phyloP scores from a whole-genome alignment of 1,140 invertebrate genomes.

The Metaphire vulgaris region DNA sequence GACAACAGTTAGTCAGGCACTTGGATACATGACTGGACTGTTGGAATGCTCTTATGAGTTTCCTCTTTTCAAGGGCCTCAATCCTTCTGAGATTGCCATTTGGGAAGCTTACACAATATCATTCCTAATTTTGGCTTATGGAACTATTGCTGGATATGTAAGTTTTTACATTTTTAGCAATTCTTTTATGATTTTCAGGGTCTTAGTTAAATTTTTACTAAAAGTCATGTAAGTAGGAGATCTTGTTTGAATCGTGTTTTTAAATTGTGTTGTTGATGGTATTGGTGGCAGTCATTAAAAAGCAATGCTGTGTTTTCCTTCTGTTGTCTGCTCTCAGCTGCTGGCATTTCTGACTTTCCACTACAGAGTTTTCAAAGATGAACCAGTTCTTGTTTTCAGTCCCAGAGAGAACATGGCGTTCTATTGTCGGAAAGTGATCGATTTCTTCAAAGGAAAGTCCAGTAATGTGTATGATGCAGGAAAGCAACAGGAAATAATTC shows the following conservation, averaged over 20 bases:
- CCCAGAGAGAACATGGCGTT: slow-evolving; percentile 37
- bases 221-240: too few relatives aligned
- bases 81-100: slow-evolving; percentile 15
- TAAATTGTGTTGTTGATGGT: too few relatives aligned
- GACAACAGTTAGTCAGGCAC: slow-evolving; percentile 32
- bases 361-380: slow-evolving; percentile 34
- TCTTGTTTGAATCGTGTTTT: too few relatives aligned
- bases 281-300: too few relatives aligned
- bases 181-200: background rate
- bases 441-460: slow-evolving; percentile 23
- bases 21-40: slow-evolving; percentile 31
- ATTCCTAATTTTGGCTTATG: slow-evolving; percentile 36
- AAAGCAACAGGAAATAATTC: slow-evolving; percentile 37
- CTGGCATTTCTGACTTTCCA: slow-evolving; percentile 38
- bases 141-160: slow-evolving; percentile 44
- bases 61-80: slow-evolving; percentile 30
- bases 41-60: slow-evolving; percentile 33
- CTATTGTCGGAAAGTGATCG: slow-evolving; percentile 39
- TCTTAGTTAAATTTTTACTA: too few relatives aligned
- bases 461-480: slow-evolving; percentile 24
- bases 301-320: too few relatives aligned
- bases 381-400: slow-evolving; percentile 37
- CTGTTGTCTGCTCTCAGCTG: too few relatives aligned
- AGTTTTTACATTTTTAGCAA: slow-evolving; percentile 29
- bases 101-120: slow-evolving; percentile 37